Evolutionary conservation across 37 sponge, comb jelly and placozoan genomes (phyloP).

Genomic region (Chondrilla cf. caribensis): DNA sequence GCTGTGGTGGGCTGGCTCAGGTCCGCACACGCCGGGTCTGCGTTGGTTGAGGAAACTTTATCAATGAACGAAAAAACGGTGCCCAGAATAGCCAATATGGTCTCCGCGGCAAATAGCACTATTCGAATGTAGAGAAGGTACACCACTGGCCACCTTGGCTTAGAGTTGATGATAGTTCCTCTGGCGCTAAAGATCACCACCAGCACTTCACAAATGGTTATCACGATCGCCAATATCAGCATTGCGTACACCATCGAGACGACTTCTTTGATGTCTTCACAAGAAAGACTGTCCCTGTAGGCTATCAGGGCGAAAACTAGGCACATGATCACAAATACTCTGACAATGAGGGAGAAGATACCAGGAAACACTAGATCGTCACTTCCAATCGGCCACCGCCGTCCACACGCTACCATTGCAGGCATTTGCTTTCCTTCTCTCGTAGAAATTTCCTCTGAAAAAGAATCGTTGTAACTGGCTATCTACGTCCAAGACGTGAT

Average conservation of each 20-base stretch:
- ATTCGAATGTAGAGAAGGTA: constrained; percentile 59
- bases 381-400: constrained; percentile 75
- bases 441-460: too few species aligned
- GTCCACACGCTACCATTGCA: constrained; percentile 59
- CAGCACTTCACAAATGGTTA: constrained; percentile 1
- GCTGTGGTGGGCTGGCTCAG: constrained; percentile 19
- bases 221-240: constrained; percentile 15
- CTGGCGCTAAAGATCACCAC: constrained; percentile 54
- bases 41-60: not conserved
- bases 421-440: too few species aligned
- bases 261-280: constrained; percentile 37
- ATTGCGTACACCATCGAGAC: constrained; percentile 28
- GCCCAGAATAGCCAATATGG: constrained; percentile 41
- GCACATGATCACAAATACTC: constrained; percentile 33
- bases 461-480: too few species aligned
- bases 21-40: constrained; percentile 30
- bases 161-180: constrained; percentile 56
- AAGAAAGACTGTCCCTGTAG: constrained; percentile 37
- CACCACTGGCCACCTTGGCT: constrained; percentile 40
- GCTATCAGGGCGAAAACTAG: constrained; percentile 31
- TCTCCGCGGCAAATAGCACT: constrained; percentile 33
- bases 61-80: constrained; percentile 52
- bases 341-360: constrained; percentile 9
- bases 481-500: too few species aligned
- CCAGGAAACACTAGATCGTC: constrained; percentile 79